Percentiles rank a stretch among this genome's conserved stretches.
Conservation (phyloP, 2,797 vertebrate genomes). For the Poeciliopsis turneri region DNA sequence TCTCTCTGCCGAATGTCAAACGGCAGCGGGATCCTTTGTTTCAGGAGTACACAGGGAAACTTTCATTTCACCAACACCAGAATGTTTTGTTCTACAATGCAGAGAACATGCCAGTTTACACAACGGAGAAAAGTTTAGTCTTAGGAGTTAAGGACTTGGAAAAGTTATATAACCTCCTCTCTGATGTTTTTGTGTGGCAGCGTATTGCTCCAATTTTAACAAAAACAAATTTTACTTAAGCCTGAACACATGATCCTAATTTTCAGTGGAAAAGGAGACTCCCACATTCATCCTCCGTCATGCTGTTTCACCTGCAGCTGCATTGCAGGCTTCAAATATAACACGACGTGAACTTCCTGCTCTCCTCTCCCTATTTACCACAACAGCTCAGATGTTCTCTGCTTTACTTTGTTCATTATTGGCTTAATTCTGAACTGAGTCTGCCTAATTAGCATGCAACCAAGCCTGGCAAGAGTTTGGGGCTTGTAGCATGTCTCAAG, state of each 20-base stretch:
- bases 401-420: constrained; percentile 30
- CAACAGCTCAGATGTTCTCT: constrained; percentile 15
- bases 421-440: constrained; percentile 15
- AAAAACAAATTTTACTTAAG: background rate
- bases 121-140: constrained; percentile 2
- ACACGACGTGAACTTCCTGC: constrained; percentile 62
- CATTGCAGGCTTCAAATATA: constrained; percentile 3
- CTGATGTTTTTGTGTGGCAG: background rate
- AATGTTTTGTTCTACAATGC: constrained; percentile 35
- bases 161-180: background rate
- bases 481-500: constrained; percentile 17
- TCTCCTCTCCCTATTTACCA: constrained; percentile 21
- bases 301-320: constrained; percentile 21
- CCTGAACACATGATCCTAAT: background rate
- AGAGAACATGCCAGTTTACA: constrained; percentile 18
- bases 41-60: constrained; percentile 38
- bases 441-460: constrained; percentile 20
- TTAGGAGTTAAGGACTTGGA: background rate
- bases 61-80: constrained; percentile 50
- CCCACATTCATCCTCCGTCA: background rate
- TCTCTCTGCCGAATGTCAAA: constrained; percentile 77
- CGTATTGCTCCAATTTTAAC: background rate
- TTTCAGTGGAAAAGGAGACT: too few species aligned
- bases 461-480: constrained; percentile 22
- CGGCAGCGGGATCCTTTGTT: constrained; percentile 68